Conservation (phyloP, 2,797 vertebrate species). For the Phoeniculus purpureus region DNA sequence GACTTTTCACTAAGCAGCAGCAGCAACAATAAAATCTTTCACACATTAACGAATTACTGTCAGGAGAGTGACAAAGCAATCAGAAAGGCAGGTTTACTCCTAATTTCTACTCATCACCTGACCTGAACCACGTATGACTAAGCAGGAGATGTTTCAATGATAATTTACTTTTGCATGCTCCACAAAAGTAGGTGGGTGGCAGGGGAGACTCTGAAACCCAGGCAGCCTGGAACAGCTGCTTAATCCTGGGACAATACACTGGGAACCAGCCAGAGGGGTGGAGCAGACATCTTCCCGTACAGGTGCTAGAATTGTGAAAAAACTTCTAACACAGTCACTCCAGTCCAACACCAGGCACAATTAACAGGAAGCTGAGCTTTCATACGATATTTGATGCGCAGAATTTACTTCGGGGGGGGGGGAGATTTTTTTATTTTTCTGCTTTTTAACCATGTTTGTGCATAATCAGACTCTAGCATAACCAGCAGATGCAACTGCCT, state of each 20-base stretch:
- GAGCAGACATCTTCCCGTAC: not conserved
- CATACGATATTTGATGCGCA: not conserved
- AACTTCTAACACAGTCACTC: not conserved
- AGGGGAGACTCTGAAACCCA: not conserved
- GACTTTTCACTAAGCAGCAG: not conserved
- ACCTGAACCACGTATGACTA: not conserved
- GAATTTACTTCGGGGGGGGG: no score
- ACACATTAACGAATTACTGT: not conserved
- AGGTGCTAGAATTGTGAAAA: not conserved
- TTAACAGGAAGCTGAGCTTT: not conserved
- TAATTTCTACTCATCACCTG: not conserved
- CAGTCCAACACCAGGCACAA: not conserved
- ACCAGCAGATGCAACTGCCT: not conserved
- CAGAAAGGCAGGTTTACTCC: not conserved
- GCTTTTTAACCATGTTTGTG: not conserved
- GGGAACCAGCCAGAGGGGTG: not conserved
- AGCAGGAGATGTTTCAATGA: not conserved
- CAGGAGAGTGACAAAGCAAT: not conserved
- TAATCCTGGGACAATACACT: not conserved
- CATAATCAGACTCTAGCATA: not conserved
- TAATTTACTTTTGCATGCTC: not conserved
- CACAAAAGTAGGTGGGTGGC: not conserved
- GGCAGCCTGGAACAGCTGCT: not conserved
- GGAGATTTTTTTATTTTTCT: not conserved
- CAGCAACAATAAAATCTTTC: not conserved